Evolutionary conservation across 2,888 invertebrate species (phyloP), one percentile per base, ranked within the genome.

Genomic region (Archaeoteleia sp.): DNA sequence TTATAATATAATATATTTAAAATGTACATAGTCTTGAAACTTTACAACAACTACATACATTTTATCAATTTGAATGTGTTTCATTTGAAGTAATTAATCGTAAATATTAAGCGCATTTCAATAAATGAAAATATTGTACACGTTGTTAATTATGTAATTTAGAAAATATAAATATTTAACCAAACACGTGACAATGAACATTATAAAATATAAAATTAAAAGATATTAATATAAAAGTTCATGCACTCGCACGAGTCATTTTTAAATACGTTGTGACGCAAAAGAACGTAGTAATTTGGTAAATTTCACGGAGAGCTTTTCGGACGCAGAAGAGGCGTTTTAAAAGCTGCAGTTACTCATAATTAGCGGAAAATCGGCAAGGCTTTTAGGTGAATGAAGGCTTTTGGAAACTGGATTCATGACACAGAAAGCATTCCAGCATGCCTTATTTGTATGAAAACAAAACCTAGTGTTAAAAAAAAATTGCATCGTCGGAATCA

Each of bases 291-390:
- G 42, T 51, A 51, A 57, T 63, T 49, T 42, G 49, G 39, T 25
- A 37, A 49, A 57, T 51, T 57, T 63, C 27, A 17, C 30, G 25
- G 43, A 46, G 55, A 57, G 46, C 53, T 43, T 61, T 68, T 48
- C 32, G 37, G 53, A 37, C 30, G 42, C 25, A 48, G 45, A 51
- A 49, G 49, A 55, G 67, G 62, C 71, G 73, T 76, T 77, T 78
- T 77, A 76, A 80, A 78, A 77, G 74, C 76, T 71, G 72, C 74
- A 74, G 75, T 78, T 78, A 77, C 71, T 79, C 78, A 78, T 76
- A 79, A 78, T 80, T 81, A 81, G 76, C 77, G 72, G 71, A 71
- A 74, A 77, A 78, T 77, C 71, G 70, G 58, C 73, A 63, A 67
- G 71, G 75, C 75, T 78, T 80, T 79, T 73, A 78, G 68, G 70